Conservation (phyloP, 2,113 vertebrate species). For the Narcine bancroftii region DNA sequence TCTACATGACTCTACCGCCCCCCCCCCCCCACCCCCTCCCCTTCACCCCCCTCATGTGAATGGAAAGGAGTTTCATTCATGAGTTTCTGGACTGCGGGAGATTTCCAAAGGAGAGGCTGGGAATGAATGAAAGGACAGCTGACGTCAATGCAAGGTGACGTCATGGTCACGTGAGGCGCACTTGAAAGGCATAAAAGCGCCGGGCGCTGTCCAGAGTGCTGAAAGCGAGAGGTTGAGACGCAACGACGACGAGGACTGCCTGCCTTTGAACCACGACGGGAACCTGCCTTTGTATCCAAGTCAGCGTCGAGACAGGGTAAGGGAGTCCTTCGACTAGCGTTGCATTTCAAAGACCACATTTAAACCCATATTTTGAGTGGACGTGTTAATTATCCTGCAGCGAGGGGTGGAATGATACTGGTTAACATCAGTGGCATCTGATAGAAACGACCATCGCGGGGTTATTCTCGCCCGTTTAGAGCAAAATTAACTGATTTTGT, state of each 20-base stretch:
- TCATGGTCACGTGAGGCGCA: slow-evolving; percentile 39
- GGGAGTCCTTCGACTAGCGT: neutral
- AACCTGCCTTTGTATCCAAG: neutral
- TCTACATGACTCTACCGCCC: no score
- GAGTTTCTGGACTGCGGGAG: slow-evolving; percentile 48
- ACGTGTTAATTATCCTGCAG: neutral
- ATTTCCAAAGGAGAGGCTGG: slow-evolving; percentile 47
- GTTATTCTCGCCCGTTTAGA: neutral
- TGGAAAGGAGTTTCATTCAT: slow-evolving; percentile 48
- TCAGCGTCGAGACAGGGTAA: neutral
- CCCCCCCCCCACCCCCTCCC: slow-evolving; percentile 24
- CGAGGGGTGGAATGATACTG: neutral
- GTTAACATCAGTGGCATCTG: neutral
- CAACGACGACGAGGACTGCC: neutral
- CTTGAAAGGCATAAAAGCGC: slow-evolving; percentile 46
- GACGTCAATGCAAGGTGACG: slow-evolving; percentile 46
- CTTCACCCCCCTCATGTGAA: slow-evolving; percentile 26
- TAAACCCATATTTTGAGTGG: neutral
- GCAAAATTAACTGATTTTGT: no score
- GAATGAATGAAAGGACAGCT: slow-evolving; percentile 46
- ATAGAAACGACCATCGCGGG: neutral
- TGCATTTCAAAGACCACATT: neutral
- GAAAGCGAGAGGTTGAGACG: slow-evolving; percentile 45
- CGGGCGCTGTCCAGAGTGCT: slow-evolving; percentile 52
- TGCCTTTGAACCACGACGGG: neutral